Evolutionary conservation across 2,797 vertebrate species (phyloP).

Genomic region (Cuculus canorus): DNA sequence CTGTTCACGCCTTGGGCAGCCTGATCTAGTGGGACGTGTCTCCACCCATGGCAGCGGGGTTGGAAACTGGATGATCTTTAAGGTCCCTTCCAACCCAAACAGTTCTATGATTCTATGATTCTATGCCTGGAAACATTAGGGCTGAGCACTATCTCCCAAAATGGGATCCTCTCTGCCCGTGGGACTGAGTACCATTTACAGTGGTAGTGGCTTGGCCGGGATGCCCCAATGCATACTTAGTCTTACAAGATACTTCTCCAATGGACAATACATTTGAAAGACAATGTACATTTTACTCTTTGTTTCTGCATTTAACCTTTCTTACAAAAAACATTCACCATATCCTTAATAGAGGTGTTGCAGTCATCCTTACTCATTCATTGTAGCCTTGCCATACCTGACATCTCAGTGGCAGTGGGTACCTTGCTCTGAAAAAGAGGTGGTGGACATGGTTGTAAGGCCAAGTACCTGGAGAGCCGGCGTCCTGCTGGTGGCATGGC

Average conservation of each 20-base stretch:
- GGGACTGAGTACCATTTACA: neutral
- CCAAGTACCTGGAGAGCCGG: neutral
- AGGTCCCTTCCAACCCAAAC: too few relatives aligned
- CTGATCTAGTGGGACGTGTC: too few relatives aligned
- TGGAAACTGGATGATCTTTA: too few relatives aligned
- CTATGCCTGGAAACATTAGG: too few relatives aligned
- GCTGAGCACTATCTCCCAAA: too few relatives aligned
- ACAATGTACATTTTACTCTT: neutral
- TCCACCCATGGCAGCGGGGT: too few relatives aligned
- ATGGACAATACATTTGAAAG: neutral
- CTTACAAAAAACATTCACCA: rapidly evolving
- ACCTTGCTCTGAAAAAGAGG: neutral
- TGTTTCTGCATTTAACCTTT: neutral
- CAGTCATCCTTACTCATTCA: neutral
- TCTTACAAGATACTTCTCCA: neutral
- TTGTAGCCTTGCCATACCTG: neutral
- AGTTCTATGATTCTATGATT: too few relatives aligned
- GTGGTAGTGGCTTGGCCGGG: neutral
- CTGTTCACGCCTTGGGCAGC: neutral
- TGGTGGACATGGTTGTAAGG: neutral
- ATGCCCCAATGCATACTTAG: neutral
- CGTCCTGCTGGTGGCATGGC: too few relatives aligned
- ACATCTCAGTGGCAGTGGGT: neutral
- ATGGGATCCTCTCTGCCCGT: too few relatives aligned
- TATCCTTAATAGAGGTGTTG: neutral